Evolutionary conservation across 2,888 invertebrate genomes (phyloP).

Genomic region (Apodemia mormo): DNA sequence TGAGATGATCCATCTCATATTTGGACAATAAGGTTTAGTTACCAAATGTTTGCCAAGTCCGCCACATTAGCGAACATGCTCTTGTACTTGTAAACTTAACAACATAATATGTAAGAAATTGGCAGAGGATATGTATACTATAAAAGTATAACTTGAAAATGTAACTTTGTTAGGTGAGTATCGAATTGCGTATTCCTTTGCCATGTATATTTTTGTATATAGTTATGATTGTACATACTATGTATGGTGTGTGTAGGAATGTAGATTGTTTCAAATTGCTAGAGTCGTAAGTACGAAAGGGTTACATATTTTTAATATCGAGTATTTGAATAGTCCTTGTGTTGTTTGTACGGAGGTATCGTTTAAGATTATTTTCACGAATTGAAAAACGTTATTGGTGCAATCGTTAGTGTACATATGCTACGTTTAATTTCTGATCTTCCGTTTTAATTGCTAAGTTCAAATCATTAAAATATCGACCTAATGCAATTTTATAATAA

Average conservation of each 20-base stretch:
- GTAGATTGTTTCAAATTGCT: slow-evolving; percentile 71
- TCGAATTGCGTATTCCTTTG: slow-evolving; percentile 45
- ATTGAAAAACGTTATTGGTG: background rate
- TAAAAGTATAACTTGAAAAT: slow-evolving; percentile 15
- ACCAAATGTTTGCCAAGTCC: slow-evolving; percentile 53
- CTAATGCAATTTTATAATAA: slow-evolving; percentile 10
- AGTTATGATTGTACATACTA: slow-evolving; percentile 75
- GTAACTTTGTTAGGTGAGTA: slow-evolving; percentile 41
- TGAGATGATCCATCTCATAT: slow-evolving; percentile 23
- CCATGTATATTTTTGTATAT: slow-evolving; percentile 71
- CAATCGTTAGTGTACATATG: background rate
- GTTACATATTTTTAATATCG: slow-evolving; percentile 4
- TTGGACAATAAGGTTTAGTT: slow-evolving; percentile 69
- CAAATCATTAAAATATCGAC: slow-evolving; percentile 7
- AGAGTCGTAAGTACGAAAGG: slow-evolving; percentile 55
- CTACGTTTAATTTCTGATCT: slow-evolving; percentile 11
- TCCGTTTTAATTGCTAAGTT: background rate
- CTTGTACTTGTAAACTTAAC: slow-evolving; percentile 20
- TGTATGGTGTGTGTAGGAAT: slow-evolving; percentile 74
- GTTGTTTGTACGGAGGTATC: slow-evolving; percentile 9
- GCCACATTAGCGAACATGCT: slow-evolving; percentile 46
- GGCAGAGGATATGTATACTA: slow-evolving; percentile 26
- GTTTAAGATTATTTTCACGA: slow-evolving; percentile 4
- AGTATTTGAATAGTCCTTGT: slow-evolving; percentile 9
- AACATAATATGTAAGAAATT: slow-evolving; percentile 16